A percentile compares a stretch with the other conserved stretches of the same genome.
phyloP scores from a whole-genome alignment of 1,140 invertebrate species.

The Hydropsyche tenuis region DNA sequence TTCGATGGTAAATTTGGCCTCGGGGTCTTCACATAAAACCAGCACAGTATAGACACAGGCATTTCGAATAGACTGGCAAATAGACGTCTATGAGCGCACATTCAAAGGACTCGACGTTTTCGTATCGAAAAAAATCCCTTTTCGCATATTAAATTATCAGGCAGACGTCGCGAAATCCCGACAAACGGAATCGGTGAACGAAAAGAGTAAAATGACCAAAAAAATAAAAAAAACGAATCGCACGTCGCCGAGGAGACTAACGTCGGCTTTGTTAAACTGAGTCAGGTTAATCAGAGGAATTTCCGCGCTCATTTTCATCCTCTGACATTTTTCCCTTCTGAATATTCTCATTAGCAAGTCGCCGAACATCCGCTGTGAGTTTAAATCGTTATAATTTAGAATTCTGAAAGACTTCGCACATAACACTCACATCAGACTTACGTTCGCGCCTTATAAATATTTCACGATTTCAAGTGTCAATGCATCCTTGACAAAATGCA shows the following conservation, averaged over 20 bases:
- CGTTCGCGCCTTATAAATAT: conserved; percentile 40
- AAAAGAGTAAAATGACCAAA: background rate
- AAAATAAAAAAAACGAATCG: background rate
- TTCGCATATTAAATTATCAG: conserved; percentile 48
- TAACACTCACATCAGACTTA: background rate
- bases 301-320: background rate
- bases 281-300: conserved; percentile 14
- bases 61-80: conserved; percentile 2
- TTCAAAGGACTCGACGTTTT: conserved; percentile 8
- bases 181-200: background rate
- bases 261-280: background rate
- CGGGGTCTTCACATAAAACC: no score
- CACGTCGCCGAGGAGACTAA: background rate
- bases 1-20: background rate
- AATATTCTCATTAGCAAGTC: conserved; percentile 1
- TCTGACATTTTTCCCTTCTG: background rate
- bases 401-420: conserved; percentile 1
- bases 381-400: no score
- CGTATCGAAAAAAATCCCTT: conserved; percentile 34
- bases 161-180: background rate
- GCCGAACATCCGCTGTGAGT: no score
- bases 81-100: background rate
- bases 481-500: conserved; percentile 34
- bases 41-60: background rate
- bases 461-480: conserved; percentile 24